Percentiles rank a stretch among this genome's conserved stretches.
phyloP scores from a whole-genome alignment of 1,140 invertebrate species.

The Amphibalanus amphitrite region DNA sequence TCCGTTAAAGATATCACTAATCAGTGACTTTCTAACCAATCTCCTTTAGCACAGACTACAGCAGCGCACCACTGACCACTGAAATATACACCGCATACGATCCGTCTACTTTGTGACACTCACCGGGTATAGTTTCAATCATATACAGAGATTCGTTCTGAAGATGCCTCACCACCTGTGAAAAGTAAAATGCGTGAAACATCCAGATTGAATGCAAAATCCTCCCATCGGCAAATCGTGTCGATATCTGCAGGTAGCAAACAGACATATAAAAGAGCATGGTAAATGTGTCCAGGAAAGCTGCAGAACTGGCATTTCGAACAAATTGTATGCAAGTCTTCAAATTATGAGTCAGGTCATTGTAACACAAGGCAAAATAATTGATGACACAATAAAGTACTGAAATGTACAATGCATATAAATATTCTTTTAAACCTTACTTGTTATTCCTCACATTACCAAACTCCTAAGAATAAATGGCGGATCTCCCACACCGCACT shows the following conservation, averaged over 20 bases:
- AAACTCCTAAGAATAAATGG: no score
- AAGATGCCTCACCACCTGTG: neutral
- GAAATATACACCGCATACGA: neutral
- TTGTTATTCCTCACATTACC: no score
- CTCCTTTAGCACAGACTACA: neutral
- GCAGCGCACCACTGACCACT: no score
- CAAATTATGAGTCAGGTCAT: no score
- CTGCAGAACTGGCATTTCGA: no score
- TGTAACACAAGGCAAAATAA: no score
- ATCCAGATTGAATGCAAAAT: neutral
- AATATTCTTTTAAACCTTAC: no score
- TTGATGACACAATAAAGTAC: no score
- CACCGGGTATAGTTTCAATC: neutral
- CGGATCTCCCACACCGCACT: no score
- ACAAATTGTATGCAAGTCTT: no score
- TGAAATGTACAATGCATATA: no score
- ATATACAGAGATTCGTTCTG: constrained; percentile 2
- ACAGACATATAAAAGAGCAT: neutral
- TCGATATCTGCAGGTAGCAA: no score
- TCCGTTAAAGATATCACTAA: neutral
- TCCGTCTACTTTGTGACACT: neutral
- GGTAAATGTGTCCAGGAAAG: neutral
- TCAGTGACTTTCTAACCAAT: neutral
- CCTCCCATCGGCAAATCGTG: neutral
- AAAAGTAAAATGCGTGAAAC: neutral